Percentiles rank a stretch among this genome's conserved stretches.
These are phyloP conservation scores for Meloidogyne chitwoodi DNA, from an alignment of 1,140 invertebrate genomes.

Conservation along the genomic window DNA sequence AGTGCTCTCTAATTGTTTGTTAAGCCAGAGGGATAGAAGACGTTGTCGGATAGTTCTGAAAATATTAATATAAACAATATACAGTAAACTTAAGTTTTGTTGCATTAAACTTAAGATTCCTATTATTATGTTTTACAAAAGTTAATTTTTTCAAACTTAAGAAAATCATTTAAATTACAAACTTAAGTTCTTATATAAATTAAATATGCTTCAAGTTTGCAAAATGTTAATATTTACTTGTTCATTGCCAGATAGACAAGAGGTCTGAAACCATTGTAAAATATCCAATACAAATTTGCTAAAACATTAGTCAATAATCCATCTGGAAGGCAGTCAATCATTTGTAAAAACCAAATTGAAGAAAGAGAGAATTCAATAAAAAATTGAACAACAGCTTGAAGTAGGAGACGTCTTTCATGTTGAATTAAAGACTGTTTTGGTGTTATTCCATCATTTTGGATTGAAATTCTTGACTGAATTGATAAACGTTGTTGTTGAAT, in stretches of 20 bases:
- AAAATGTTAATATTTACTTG: background rate
- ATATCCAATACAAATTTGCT: background rate
- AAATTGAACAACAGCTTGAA: background rate
- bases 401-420: background rate
- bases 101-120: too few relatives aligned
- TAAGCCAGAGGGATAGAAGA: background rate
- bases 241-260: background rate
- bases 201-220: too few relatives aligned
- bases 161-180: background rate
- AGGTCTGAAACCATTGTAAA: slow-evolving; percentile 1
- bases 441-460: background rate
- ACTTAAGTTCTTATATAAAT: background rate
- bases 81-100: too few relatives aligned
- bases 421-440: background rate
- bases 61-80: too few relatives aligned
- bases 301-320: background rate
- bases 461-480: background rate
- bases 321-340: background rate
- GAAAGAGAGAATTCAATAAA: background rate
- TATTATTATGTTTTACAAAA: too few relatives aligned
- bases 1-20: background rate
- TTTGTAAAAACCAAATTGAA: background rate
- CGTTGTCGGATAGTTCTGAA: background rate
- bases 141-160: too few relatives aligned
- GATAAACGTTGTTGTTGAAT: background rate